phyloP scores from a whole-genome alignment of 2,888 invertebrate genomes.

The Megamerina dolium region DNA sequence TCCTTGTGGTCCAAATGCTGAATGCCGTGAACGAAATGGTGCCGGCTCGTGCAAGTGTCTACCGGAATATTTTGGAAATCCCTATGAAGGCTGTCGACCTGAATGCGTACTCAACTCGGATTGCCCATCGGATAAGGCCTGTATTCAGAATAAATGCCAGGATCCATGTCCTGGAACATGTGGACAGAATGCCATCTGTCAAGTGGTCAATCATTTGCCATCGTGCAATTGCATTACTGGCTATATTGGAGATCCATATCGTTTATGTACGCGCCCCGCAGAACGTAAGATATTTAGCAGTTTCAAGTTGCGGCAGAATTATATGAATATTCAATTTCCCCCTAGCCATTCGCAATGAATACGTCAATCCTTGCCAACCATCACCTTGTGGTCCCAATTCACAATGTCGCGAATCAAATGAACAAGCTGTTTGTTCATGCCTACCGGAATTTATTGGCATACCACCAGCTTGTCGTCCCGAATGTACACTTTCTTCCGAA shows the following conservation, averaged over 20 bases:
- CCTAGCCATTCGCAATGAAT: conserved; percentile 40
- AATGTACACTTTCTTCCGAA: conserved; percentile 72
- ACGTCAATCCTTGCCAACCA: conserved; percentile 59
- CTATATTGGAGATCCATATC: conserved; percentile 70
- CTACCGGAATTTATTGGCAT: conserved; percentile 64
- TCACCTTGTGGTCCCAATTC: conserved; percentile 73
- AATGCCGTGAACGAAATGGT: conserved; percentile 60
- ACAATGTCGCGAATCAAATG: conserved; percentile 63
- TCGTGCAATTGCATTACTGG: conserved; percentile 64
- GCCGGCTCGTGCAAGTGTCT: conserved; percentile 67
- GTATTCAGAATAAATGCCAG: conserved; percentile 66
- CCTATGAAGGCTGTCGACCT: conserved; percentile 69
- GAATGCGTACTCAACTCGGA: conserved; percentile 70
- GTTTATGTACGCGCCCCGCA: conserved; percentile 52
- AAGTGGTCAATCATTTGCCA: conserved; percentile 67
- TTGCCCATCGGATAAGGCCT: conserved; percentile 65
- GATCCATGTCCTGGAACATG: conserved; percentile 77
- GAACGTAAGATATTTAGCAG: conserved; percentile 56
- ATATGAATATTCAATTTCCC: no score
- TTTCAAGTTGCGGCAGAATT: conserved; percentile 22
- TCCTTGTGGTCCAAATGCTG: conserved; percentile 65
- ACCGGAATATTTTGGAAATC: conserved; percentile 68
- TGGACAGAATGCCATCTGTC: conserved; percentile 67
- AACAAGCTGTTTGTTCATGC: conserved; percentile 71
- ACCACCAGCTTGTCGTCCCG: conserved; percentile 72